Evolutionary conservation across 2,888 invertebrate genomes (phyloP).

Genomic region (Pogonocherus hispidulus): DNA sequence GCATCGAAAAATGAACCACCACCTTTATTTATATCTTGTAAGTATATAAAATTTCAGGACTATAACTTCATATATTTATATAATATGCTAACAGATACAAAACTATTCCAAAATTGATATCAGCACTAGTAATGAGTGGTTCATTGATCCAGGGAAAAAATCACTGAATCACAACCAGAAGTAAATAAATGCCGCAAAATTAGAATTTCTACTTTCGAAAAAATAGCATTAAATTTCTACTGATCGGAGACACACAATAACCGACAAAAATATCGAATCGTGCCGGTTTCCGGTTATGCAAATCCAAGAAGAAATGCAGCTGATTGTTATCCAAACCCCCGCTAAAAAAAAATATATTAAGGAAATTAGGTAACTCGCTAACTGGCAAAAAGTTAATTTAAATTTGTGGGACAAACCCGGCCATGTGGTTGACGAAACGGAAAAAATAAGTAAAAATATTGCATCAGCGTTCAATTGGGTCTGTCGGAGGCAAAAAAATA

Average conservation of each 20-base stretch:
- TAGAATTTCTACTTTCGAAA: neutral
- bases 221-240: neutral
- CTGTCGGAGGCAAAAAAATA: neutral
- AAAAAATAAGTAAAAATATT: constrained; percentile 24
- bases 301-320: constrained; percentile 14
- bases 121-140: too few species aligned
- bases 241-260: neutral
- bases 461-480: constrained; percentile 24
- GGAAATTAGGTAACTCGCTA: constrained; percentile 26
- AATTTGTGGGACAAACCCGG: constrained; percentile 33
- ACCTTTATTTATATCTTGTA: too few species aligned
- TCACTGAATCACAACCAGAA: neutral
- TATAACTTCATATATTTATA: too few species aligned
- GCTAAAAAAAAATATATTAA: constrained; percentile 13
- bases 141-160: too few species aligned
- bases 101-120: too few species aligned
- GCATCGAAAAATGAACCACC: too few species aligned
- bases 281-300: constrained; percentile 9
- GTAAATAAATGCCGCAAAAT: neutral
- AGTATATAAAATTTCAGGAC: too few species aligned
- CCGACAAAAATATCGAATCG: neutral
- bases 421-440: constrained; percentile 18
- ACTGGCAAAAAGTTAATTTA: constrained; percentile 27
- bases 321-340: constrained; percentile 22
- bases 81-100: too few species aligned